Evolutionary conservation across 2,797 vertebrate genomes (phyloP), one percentile per base, ranked within the genome.

Genomic region (Leptoclinus maculatus): DNA sequence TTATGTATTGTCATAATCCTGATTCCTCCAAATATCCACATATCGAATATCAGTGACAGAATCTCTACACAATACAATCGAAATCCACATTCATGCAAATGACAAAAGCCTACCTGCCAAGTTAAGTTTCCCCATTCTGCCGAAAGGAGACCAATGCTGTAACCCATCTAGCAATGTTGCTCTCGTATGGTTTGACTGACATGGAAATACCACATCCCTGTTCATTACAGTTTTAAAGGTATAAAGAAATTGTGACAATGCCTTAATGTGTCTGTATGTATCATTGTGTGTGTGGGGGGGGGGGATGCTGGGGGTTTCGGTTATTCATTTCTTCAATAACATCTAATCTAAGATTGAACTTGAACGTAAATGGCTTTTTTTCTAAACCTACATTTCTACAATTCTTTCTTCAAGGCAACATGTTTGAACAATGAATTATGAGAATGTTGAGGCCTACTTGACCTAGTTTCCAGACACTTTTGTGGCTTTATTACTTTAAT

Each of bases 91-190:
- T 92, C 56, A 83, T 80, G 83, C 60, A 68, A 76, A 86, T 78
- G 13, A 83, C 39, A 82, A 80, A 23, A 65, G 75, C 78, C 78
- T 90, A 79, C 81, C 85, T 88, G 89, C 92, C 94, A 91, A 95
- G 23, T 3, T 29, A 7, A 93, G 87, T 93, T 93, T 95, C 92
- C 95, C 94, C 91, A 94, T 94, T 94, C 76, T 92, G 91, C 89
- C 81, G 93, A 87, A 86, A 89, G 83, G 13, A 79, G 23, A n/a
- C 17, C 76, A 73, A 79, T 88, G 84, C 36, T 64, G 84, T 89
- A 90, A 73, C 34, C n/a, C 27, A 43, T 45, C 17, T 16, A 59
- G 38, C 17, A 79, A 27, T 56, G 59, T 47, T 53, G 49, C 65
- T 82, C 57, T 79, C 58, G 25, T 65, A 11, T 63, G 51, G 23